Base-by-base conservation (phyloP, 2,888 invertebrate species). In the Oscheius sp. region DNA sequence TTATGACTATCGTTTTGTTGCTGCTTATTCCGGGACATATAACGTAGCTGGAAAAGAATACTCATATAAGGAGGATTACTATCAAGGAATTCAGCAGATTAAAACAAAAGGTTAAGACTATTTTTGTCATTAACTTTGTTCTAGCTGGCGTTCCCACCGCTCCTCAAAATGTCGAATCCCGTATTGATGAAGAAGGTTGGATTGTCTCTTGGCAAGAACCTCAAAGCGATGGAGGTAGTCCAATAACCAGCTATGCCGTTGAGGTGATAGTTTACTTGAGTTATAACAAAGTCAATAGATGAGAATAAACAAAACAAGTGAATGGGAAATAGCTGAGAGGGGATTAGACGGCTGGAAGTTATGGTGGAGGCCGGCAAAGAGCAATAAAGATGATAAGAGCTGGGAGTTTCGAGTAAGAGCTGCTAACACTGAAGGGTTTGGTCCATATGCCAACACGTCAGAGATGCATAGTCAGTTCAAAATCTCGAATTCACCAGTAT, bases 271-370 rank as follows among this genome's bases (percentile, higher is more conserved):
- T 38, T 38, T 9, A 36, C n/a, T n/a, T n/a, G n/a, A n/a, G 9
- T 24, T 24, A 14, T 3, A 41, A 22, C 4, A 20, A 36, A 17
- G 0, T 24, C n/a, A 67, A 44, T 17, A 74, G 75, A 68, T 71
- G 44, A 63, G 81, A 24, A 71, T 67, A 12, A 83, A 84, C 61
- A 72, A 74, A 36, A 81, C 84, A 2, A 70, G 82, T 0, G 85
- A 85, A 44, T 85, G 85, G 85, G 83, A 85, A 61, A 85, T 85
- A 30, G 84, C 84, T 17, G 85, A 85, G 38, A 44, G 84, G 9
- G 84, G 84, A 3, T 64, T 84, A 36, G 81, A 82, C 51, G 77
- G 78, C 1, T 78, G 80, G 71, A 74, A 76, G 50, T 44, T 76
- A 30, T 78, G 77, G 73, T 82, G 82, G 80, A 69, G 81, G 57